Evolutionary conservation across 2,113 vertebrate genomes (phyloP), one percentile per base, ranked within the genome.

Genomic region (Gnathonemus echidnorhynchus): DNA sequence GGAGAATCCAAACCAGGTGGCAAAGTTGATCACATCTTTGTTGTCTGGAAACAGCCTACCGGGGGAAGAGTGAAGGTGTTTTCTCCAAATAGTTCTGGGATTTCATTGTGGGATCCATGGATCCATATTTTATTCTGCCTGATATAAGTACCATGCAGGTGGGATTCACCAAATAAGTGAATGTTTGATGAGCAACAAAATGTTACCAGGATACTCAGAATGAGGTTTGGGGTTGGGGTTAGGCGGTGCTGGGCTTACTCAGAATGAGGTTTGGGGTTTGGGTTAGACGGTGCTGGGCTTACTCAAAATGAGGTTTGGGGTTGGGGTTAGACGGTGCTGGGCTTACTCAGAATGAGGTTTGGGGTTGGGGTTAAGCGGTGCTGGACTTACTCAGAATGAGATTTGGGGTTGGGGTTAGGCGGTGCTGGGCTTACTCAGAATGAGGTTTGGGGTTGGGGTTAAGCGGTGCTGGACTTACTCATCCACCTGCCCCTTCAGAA

Each of bases 401-500:
- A n/a, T n/a, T 66, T 66, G 24, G 58, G 58, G 21, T 62, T 8
- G 45, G 66, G 27, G 27, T 39, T 45, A 84, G 39, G 21, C 2
- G 21, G 35, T 21, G 9, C 19, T 49, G 9, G 48, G 56, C 31
- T 27, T 27, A 27, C n/a, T 66, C 58, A 66, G n/a, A 66, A 66
- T 66, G n/a, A 11, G 58, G 58, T n/a, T 66, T 66, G 24, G 58
- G 58, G 62, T 66, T 11, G 21, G 42, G 39, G 27, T 77, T 35
- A 39, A 83, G 24, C 2, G 15, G 2, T 3, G 7, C 86, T 19
- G 86, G 52, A 94, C 97, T 93, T 94, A 98, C 97, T 95, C 88
- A 90, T 96, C 92, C 7, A 98, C 0, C 92, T 97, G 97, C 92
- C 97, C 97, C 91, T 97, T 96, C 89, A 98, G 90, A 89, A 98